Percentiles rank a stretch among this genome's conserved stretches.
Conservation (phyloP, 2,113 vertebrate species). For the Diglossa brunneiventris region DNA sequence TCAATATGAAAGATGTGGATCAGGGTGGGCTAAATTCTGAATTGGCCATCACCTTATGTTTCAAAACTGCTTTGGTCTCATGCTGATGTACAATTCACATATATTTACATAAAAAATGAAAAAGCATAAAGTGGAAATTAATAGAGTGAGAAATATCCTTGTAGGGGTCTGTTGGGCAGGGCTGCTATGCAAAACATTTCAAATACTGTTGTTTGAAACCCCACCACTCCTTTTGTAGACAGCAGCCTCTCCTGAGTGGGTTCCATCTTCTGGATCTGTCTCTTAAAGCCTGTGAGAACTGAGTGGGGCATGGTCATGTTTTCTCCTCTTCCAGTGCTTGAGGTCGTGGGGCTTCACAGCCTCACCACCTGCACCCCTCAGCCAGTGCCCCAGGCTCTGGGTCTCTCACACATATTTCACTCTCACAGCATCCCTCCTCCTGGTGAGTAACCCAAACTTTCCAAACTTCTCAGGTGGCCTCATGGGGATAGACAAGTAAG, state of each 20-base stretch:
- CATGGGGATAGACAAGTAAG: neutral
- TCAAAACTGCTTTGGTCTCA: neutral
- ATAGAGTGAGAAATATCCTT: neutral
- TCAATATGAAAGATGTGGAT: neutral
- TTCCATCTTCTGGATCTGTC: neutral
- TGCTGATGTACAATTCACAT: neutral
- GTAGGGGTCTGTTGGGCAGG: neutral
- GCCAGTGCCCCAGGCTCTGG: neutral
- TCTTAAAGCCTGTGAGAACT: neutral
- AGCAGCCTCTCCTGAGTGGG: rapidly evolving
- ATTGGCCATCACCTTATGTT: neutral
- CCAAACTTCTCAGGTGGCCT: neutral
- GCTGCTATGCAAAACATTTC: neutral
- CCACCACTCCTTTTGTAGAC: neutral
- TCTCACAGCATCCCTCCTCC: neutral
- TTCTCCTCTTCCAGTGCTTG: neutral
- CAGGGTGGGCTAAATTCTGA: neutral
- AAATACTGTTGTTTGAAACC: neutral
- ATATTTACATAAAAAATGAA: neutral
- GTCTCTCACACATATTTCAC: neutral
- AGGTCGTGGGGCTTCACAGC: neutral
- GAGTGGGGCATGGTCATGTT: neutral
- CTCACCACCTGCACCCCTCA: neutral
- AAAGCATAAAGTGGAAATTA: neutral
- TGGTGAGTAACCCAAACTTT: neutral